phyloP scores from a whole-genome alignment of 2,797 vertebrate species.

The Monodelphis domestica region DNA sequence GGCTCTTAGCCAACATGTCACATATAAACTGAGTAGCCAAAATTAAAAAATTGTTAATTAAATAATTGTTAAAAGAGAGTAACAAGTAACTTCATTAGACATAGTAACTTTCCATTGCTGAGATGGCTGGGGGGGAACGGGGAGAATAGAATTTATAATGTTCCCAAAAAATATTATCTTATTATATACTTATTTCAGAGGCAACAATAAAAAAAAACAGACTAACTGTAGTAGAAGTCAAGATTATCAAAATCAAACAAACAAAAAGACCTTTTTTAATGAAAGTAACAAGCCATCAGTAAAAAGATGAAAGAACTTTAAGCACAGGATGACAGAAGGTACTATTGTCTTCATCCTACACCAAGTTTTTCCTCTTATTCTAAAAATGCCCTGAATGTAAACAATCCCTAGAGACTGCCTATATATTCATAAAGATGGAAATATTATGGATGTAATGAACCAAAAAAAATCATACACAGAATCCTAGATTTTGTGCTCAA shows the following conservation, averaged over 20 bases:
- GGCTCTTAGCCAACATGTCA: conserved; percentile 9
- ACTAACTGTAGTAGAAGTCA: conserved; percentile 36
- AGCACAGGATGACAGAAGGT: background rate
- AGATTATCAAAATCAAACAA: conserved; percentile 20
- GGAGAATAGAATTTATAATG: conserved; percentile 42
- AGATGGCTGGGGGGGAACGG: conserved; percentile 35
- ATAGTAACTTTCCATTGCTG: conserved; percentile 1
- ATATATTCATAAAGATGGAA: background rate
- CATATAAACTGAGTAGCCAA: background rate
- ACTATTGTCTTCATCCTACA: background rate
- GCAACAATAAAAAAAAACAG: conserved; percentile 19
- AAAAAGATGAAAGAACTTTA: background rate
- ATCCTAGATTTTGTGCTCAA: background rate
- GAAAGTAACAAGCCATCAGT: background rate
- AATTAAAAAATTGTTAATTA: background rate
- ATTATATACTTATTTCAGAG: conserved; percentile 47
- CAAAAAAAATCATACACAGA: background rate
- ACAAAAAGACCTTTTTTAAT: conserved; percentile 30
- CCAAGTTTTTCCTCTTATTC: background rate
- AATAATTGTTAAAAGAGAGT: background rate
- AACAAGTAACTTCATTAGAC: conserved; percentile 45
- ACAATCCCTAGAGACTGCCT: background rate
- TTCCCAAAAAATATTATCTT: conserved; percentile 27
- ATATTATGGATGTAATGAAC: background rate
- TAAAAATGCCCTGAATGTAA: background rate